Conservation (phyloP, 2,113 vertebrate species). For the Melanotaenia duboulayi region DNA sequence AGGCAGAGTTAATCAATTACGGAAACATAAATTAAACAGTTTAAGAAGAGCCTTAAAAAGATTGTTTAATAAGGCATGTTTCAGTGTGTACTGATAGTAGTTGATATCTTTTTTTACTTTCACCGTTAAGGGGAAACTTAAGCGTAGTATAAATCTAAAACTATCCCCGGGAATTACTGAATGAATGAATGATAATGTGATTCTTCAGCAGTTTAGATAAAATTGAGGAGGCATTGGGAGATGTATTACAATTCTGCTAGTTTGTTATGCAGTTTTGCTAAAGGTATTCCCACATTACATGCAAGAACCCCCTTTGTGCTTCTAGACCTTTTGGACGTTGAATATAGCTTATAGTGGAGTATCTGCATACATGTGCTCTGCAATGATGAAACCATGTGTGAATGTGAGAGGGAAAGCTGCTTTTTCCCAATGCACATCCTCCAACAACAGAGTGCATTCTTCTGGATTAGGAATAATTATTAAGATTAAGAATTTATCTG, state of each 20-base stretch:
- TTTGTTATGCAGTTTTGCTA: neutral
- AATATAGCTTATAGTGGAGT: constrained; percentile 26
- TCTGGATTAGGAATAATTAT: neutral
- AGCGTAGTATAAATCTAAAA: neutral
- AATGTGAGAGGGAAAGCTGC: neutral
- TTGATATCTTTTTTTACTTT: neutral
- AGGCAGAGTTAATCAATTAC: neutral
- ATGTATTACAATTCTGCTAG: neutral
- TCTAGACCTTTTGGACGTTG: neutral
- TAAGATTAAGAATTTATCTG: too few relatives aligned
- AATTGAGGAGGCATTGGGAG: neutral
- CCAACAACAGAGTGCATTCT: too few relatives aligned
- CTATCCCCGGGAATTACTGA: neutral
- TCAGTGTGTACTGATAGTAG: neutral
- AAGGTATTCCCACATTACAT: neutral
- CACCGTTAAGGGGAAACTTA: neutral
- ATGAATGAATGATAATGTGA: neutral
- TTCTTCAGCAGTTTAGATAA: neutral
- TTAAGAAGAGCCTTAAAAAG: neutral
- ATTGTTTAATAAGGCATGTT: neutral
- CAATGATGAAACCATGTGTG: neutral
- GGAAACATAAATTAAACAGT: neutral
- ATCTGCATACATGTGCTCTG: neutral
- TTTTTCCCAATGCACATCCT: too few relatives aligned
- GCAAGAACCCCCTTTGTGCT: neutral